A percentile compares a stretch with the other conserved stretches of the same genome.
Evolutionary conservation across 2,797 vertebrate species (phyloP).

Genomic region (Sardinella longiceps): DNA sequence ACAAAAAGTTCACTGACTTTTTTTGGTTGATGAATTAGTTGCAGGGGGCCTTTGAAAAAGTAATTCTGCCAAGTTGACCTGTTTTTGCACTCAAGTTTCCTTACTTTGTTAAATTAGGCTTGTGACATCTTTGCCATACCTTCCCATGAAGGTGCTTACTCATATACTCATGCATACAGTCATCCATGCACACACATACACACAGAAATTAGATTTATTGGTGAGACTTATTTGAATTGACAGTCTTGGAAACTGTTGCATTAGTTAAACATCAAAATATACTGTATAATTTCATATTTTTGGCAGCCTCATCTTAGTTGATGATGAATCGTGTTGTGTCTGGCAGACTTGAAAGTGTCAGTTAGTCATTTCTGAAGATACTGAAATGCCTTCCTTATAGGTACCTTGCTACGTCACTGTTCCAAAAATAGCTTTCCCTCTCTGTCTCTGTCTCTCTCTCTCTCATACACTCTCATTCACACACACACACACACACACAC

Average conservation of each 20-base stretch:
- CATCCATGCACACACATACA: neutral
- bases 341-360: neutral
- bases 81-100: neutral
- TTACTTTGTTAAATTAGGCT: neutral
- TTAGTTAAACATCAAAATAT: neutral
- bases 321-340: neutral
- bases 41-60: neutral
- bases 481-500: too few species aligned
- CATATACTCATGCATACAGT: neutral
- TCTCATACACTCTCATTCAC: neutral
- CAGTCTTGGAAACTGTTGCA: slow-evolving; percentile 53
- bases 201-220: neutral
- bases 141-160: neutral
- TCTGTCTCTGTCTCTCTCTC: neutral
- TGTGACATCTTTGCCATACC: neutral
- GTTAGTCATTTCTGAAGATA: neutral
- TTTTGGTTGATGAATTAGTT: neutral
- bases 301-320: neutral
- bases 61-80: neutral
- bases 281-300: neutral
- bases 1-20: neutral
- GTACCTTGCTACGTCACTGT: slow-evolving; percentile 32
- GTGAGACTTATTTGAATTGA: neutral
- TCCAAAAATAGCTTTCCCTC: slow-evolving; percentile 24
- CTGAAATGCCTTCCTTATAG: neutral